These are phyloP conservation scores for Alsophila aescularia DNA, from an alignment of 2,888 invertebrate genomes.

Conservation along the genomic window DNA sequence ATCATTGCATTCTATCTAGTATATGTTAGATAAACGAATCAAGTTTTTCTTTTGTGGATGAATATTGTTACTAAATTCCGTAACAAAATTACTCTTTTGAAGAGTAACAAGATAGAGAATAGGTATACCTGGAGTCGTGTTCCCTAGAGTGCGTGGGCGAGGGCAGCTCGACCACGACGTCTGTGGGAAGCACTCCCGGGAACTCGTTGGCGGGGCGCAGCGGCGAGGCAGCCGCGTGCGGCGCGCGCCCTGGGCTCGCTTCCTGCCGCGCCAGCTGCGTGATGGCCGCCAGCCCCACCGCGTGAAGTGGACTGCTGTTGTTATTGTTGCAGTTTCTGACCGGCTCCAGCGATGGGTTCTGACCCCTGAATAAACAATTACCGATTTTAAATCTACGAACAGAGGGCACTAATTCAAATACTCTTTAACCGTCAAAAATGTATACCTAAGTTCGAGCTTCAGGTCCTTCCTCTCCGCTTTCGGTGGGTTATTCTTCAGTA, in stretches of 20 bases:
- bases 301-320: slow-evolving; percentile 86
- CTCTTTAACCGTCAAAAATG: background rate
- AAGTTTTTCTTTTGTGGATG: no score
- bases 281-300: slow-evolving; percentile 91
- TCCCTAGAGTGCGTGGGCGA: slow-evolving; percentile 65
- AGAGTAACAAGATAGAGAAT: background rate
- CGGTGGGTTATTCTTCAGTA: slow-evolving; percentile 85
- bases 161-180: slow-evolving; percentile 77
- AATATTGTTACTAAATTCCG: no score
- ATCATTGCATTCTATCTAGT: no score
- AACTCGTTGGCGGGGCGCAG: slow-evolving; percentile 62
- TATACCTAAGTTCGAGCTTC: slow-evolving; percentile 83
- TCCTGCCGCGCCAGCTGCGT: slow-evolving; percentile 89
- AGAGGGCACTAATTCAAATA: no score
- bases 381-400: no score
- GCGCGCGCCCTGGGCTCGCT: slow-evolving; percentile 56
- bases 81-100: no score
- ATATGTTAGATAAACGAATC: no score
- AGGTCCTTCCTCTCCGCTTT: slow-evolving; percentile 86
- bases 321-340: slow-evolving; percentile 80
- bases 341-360: slow-evolving; percentile 72
- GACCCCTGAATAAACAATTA: slow-evolving; percentile 48
- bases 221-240: slow-evolving; percentile 43
- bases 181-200: slow-evolving; percentile 79
- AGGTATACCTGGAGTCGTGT: slow-evolving; percentile 51